Evolutionary conservation across 2,113 vertebrate species (phyloP).

Genomic region (Otolemur garnettii): DNA sequence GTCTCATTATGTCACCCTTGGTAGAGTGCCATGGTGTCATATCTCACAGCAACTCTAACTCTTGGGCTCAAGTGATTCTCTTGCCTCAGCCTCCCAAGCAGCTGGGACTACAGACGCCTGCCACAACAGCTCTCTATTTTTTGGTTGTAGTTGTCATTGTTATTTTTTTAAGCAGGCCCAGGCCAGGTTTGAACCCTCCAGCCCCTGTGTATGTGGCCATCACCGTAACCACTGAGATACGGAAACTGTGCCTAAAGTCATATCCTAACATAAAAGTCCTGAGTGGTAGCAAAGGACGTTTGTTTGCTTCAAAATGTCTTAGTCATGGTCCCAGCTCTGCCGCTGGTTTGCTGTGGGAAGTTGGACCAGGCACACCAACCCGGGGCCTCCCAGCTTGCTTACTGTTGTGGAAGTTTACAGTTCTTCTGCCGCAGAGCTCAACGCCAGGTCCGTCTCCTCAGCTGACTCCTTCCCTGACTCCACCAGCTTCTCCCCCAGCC

Average conservation of each 20-base stretch:
- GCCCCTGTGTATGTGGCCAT: no score
- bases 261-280: not conserved
- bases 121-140: no score
- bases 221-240: no score
- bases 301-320: not conserved
- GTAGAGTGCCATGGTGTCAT: no score
- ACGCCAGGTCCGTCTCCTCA: not conserved
- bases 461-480: accelerated
- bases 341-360: not conserved
- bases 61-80: no score
- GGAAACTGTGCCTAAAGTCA: not conserved
- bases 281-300: not conserved
- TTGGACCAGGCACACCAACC: accelerated
- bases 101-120: no score
- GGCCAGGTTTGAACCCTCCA: no score
- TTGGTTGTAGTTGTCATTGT: no score
- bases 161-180: no score
- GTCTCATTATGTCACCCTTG: no score
- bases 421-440: not conserved
- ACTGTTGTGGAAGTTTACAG: not conserved
- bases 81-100: no score
- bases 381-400: accelerated
- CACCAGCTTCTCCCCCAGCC: not conserved
- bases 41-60: no score
- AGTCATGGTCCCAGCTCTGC: not conserved